Evolutionary conservation across 2,797 vertebrate species (phyloP).

Genomic region (Cottoperca gobio): DNA sequence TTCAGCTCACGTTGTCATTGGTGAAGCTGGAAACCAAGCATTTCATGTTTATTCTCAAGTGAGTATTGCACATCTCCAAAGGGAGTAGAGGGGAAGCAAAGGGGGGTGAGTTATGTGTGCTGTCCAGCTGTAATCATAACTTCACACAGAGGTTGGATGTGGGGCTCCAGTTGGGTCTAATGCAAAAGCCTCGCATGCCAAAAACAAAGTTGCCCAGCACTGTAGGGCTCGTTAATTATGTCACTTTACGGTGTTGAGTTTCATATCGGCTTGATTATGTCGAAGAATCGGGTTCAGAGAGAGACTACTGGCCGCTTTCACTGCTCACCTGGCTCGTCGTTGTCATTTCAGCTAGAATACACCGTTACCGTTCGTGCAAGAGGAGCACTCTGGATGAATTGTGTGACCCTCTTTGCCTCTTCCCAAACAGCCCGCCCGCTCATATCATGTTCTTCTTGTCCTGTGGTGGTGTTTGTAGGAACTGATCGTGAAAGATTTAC

Average conservation of each 20-base stretch:
- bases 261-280: conserved; percentile 59
- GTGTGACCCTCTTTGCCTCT: too few relatives aligned
- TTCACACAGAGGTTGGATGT: conserved; percentile 17
- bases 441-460: conserved; percentile 56
- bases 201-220: conserved; percentile 14
- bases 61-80: conserved; percentile 70
- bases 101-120: conserved; percentile 32
- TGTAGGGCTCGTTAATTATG: conserved; percentile 48
- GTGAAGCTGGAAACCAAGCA: conserved; percentile 62
- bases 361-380: conserved; percentile 25
- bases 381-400: conserved; percentile 27
- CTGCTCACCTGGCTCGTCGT: conserved; percentile 21
- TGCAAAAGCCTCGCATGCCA: conserved; percentile 30
- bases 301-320: conserved; percentile 11
- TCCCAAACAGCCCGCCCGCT: conserved; percentile 50
- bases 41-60: conserved; percentile 56
- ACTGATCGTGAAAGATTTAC: conserved; percentile 31
- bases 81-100: conserved; percentile 53
- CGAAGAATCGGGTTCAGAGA: conserved; percentile 22
- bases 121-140: conserved; percentile 40
- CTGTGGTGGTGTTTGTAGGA: conserved; percentile 14
- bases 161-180: conserved; percentile 37
- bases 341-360: conserved; percentile 20
- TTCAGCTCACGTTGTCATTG: conserved; percentile 55
- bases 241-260: conserved; percentile 42